Conservation (phyloP, 2,888 invertebrate genomes). For the Catocala sponsa region DNA sequence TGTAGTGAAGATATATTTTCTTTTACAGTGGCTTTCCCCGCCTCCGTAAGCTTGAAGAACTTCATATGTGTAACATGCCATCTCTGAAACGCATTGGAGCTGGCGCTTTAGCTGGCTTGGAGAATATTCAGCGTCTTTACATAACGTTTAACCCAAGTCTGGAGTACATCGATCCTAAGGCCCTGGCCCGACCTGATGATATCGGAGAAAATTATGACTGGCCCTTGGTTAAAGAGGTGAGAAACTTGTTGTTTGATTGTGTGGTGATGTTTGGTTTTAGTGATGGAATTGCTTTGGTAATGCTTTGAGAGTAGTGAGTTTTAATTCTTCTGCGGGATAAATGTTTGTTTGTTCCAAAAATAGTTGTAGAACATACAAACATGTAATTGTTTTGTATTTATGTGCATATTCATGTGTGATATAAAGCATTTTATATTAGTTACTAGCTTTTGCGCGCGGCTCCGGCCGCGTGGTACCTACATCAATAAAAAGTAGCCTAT, state of each 20-base stretch:
- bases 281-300: too few relatives aligned
- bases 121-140: constrained; percentile 87
- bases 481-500: too few relatives aligned
- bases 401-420: too few relatives aligned
- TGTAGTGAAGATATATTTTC: too few relatives aligned
- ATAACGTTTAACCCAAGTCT: constrained; percentile 90
- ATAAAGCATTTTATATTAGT: too few relatives aligned
- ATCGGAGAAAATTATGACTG: constrained; percentile 87
- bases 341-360: neutral
- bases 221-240: constrained; percentile 90
- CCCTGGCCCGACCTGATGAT: constrained; percentile 86
- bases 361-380: too few relatives aligned
- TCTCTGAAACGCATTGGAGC: constrained; percentile 88
- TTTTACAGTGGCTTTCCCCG: constrained; percentile 89
- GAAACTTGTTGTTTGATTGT: neutral
- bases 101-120: constrained; percentile 70
- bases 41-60: constrained; percentile 88
- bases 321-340: too few relatives aligned
- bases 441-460: too few relatives aligned
- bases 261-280: too few relatives aligned
- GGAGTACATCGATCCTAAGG: constrained; percentile 87
- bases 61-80: constrained; percentile 91
- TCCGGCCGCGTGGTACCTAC: too few relatives aligned
- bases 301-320: too few relatives aligned
- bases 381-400: too few relatives aligned